Base-by-base conservation (phyloP, 2,888 invertebrate genomes). In the Proisotoma minuta region DNA sequence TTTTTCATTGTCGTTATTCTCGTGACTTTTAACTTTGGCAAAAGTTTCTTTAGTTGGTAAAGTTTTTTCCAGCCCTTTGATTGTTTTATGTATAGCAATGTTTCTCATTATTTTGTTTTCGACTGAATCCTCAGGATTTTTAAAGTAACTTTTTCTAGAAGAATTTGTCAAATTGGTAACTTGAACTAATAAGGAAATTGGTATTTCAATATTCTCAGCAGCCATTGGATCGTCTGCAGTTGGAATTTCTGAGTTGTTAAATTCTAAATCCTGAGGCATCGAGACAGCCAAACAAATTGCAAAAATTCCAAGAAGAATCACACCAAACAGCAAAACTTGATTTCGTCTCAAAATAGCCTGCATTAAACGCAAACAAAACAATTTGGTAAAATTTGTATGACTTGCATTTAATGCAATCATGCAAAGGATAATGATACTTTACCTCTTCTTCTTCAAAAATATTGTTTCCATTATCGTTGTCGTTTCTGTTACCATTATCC, bases 321-420 rank as follows among this genome's bases (percentile, higher is more conserved):
- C 68, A 0, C 68, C 68, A 39, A 68, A 68, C 29, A 68, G 62
- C 23, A 68, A 59, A 39, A 68, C 62, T 52, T 68, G 68, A 40
- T 68, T 68, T 26, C 68, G 27, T 12, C 68, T 27, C 3, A 61
- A n/a, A 1, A 54, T 62, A 28, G 54, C 58, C 68, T 65, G 29
- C 23, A 4, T 2, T 53, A 48, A 56, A 54, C 61, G 60, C 58
- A 58, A 28, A 28, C 51, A 52, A 50, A 53, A 58, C 53, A 50
- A 51, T 49, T 60, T n/a, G n/a, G 43, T 18, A 12, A 43, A 43
- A 18, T 20, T 29, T 18, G 50, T 34, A 50, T 39, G 29, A 8
- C n/a, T 8, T 18, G 50, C 40, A 59, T 40, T 43, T 43, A 5
- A 5, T 18, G 50, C 40, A 59, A 26, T 43, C 20, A 5, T 4